Evolutionary conservation across 2,888 invertebrate species (phyloP), one percentile per base, ranked within the genome.

Genomic region (Physocephala rufipes): DNA sequence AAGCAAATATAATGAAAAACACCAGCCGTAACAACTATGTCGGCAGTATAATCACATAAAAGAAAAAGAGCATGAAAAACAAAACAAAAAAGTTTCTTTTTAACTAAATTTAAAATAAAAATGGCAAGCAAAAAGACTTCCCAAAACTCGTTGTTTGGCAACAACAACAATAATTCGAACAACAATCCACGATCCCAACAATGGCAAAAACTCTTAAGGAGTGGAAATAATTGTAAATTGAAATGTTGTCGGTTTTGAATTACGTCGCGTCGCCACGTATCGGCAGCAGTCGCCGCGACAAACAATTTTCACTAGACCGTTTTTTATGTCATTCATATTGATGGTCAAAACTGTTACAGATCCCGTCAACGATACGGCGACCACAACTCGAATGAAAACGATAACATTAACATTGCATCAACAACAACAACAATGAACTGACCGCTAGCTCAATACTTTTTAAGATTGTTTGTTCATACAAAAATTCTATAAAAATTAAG

Each of bases 141-240:
- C 4, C 4, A 9, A 36, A 36, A 36, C 36, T 36, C 36, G 36
- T 36, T 36, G 36, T 9, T 36, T 36, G 36, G 36, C 9, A 36
- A 36, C 36, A 36, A 36, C 36, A 55, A 21, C 19, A 55, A 55
- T 5, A 21, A 21, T 13, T 9, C 5, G n/a, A 53, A n/a, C 19
- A n/a, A 53, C 9, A 9, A n/a, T 13, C 7, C 12, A 53, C 19
- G 7, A n/a, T 16, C n/a, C 15, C 19, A 55, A 55, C 21, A 55
- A 55, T 13, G 24, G 24, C 24, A 55, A 55, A 5, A 21, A 21
- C 7, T 19, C 53, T 2, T 53, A 53, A 53, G 53, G 24, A 53
- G 53, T 53, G 53, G 26, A 28, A 58, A 58, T n/a, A 36, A 36
- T 82, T 82, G 83, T 76, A 79, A n/a, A 82, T 80, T 76, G 82